Evolutionary conservation across 2,797 vertebrate species (phyloP).

Genomic region (Saguinus oedipus): DNA sequence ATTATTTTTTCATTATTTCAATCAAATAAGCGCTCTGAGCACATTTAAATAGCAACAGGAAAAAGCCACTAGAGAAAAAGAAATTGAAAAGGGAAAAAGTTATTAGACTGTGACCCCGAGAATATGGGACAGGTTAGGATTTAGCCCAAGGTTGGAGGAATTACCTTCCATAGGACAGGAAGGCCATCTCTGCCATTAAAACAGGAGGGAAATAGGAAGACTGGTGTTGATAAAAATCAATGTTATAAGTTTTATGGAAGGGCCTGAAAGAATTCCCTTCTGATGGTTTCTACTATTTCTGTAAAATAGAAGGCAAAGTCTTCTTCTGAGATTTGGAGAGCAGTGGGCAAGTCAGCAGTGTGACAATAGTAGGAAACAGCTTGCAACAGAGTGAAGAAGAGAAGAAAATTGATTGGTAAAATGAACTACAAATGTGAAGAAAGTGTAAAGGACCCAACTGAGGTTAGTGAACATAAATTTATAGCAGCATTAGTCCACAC

Average conservation of each 20-base stretch:
- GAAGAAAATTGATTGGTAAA: neutral
- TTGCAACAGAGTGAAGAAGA: neutral
- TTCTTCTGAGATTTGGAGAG: neutral
- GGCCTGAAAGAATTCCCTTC: neutral
- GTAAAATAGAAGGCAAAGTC: neutral
- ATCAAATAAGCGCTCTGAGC: neutral
- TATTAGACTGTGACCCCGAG: neutral
- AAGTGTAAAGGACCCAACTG: neutral
- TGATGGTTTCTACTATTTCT: neutral
- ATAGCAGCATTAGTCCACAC: neutral
- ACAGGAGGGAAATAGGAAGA: neutral
- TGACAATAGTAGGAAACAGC: neutral
- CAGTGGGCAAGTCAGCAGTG: neutral
- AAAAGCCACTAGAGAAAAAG: neutral
- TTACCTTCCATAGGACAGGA: neutral
- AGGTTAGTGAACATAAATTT: neutral
- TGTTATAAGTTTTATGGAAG: neutral
- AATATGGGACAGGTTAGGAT: neutral
- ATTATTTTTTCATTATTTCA: neutral
- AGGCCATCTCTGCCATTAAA: neutral
- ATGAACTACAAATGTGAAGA: neutral
- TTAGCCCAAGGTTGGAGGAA: neutral
- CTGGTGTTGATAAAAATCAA: neutral
- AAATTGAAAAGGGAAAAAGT: neutral
- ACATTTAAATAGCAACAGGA: neutral